Evolutionary conservation across 1,140 invertebrate genomes (phyloP), one percentile per base, ranked within the genome.

Genomic region (Hyphantria cunea): DNA sequence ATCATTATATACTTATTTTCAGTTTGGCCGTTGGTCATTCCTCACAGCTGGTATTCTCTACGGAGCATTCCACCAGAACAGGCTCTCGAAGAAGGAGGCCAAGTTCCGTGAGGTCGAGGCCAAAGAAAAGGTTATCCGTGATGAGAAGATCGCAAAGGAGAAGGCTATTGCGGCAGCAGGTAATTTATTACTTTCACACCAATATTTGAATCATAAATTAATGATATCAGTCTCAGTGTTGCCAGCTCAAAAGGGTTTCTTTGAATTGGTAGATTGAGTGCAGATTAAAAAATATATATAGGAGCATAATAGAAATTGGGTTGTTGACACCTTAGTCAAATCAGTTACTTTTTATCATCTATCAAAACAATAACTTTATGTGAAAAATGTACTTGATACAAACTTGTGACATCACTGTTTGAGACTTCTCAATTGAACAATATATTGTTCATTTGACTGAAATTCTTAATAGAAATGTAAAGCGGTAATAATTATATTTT

Each of bases 21-120:
- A 95, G 94, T 95, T 96, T 80, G 92, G 93, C 14, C 92, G 95
- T 80, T 96, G 95, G 95, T 94, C 93, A 66, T 91, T 96, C 65
- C 91, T 96, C 8, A 72, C 86, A 11, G 82, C 92, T 5, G 95
- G 95, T 15, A 90, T 96, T 56, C 58, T 93, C 0, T 96, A 95
- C 70, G 95, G 95, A 49, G 92, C 94, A 1, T 93, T 93, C 72
- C 93, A 95, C 78, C 94, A 96, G 61, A 93, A 80, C 69, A 92
- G 94, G 42, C 86, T 95, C 0, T 92, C 93, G 17, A 96, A 93
- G 81, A 94, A 92, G 77, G 95, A 96, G 82, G 87, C 86, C 45
- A 92, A 88, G 52, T 75, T 93, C 12, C 91, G 95, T 31, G 95
- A 93, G 81, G 91, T 93, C 13, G 94, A 95, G 75, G 89, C 90